phyloP scores from a whole-genome alignment of 1,140 invertebrate species.

The Ctenoplectra terminalis region DNA sequence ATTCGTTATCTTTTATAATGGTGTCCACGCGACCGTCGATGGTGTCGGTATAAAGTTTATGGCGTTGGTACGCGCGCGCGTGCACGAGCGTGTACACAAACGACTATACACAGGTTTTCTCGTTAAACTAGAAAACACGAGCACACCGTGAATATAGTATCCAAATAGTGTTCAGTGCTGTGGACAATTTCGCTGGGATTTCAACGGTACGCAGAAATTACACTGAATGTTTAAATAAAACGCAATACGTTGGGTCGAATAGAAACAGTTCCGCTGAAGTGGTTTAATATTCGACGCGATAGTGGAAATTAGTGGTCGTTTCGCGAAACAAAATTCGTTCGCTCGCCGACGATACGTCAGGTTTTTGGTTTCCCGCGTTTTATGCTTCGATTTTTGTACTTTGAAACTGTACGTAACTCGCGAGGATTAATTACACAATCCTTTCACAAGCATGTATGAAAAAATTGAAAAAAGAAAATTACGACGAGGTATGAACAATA shows the following conservation, averaged over 20 bases:
- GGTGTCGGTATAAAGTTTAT: constrained; percentile 11
- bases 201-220: constrained; percentile 1
- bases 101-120: neutral
- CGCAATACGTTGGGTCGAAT: neutral
- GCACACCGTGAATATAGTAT: neutral
- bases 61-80: neutral
- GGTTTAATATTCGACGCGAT: constrained; percentile 39
- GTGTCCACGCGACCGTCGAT: constrained; percentile 2
- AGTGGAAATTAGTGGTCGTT: constrained; percentile 1
- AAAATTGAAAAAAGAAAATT: too few relatives aligned
- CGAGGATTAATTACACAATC: too few relatives aligned
- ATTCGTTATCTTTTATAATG: constrained; percentile 48
- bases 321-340: neutral
- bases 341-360: neutral
- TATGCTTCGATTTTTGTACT: neutral
- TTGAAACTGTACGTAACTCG: too few relatives aligned
- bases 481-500: too few relatives aligned
- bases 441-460: too few relatives aligned
- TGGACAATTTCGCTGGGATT: constrained; percentile 29
- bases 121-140: constrained; percentile 26
- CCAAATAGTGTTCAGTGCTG: neutral
- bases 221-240: constrained; percentile 22
- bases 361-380: neutral
- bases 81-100: neutral
- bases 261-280: neutral